These are phyloP conservation scores for Drosophila nigritarsus DNA, from an alignment of 2,888 invertebrate genomes.

Conservation along the genomic window DNA sequence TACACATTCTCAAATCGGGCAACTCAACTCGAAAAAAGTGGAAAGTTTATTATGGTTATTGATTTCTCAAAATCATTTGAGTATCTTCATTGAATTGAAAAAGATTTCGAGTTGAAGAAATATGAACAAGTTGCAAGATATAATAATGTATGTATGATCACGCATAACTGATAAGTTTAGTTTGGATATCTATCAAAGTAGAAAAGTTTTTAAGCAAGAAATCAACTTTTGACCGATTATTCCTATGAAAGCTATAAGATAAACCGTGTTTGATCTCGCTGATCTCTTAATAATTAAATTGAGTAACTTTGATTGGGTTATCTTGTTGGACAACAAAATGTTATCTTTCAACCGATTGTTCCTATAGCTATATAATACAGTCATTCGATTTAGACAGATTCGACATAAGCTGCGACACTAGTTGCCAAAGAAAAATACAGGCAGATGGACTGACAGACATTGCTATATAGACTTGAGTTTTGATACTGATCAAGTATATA, in stretches of 20 bases:
- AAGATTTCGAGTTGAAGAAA: too few relatives aligned
- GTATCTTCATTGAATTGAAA: too few relatives aligned
- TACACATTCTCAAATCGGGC: too few relatives aligned
- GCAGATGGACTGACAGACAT: not conserved
- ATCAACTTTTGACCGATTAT: too few relatives aligned
- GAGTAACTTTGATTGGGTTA: not conserved
- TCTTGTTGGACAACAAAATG: not conserved
- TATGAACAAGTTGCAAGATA: too few relatives aligned
- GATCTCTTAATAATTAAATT: not conserved
- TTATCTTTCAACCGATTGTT: too few relatives aligned
- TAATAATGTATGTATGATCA: too few relatives aligned
- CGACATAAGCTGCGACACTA: not conserved
- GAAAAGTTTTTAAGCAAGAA: too few relatives aligned
- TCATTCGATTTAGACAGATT: not conserved
- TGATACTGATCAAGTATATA: not conserved
- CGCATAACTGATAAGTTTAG: not conserved
- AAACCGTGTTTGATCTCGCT: not conserved
- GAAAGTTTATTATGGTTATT: too few relatives aligned
- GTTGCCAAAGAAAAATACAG: not conserved
- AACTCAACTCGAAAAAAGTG: too few relatives aligned
- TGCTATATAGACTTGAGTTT: not conserved
- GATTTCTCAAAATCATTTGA: too few relatives aligned
- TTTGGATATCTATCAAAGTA: not conserved
- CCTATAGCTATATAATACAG: not conserved
- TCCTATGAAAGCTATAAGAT: too few relatives aligned